Conservation (phyloP, 1,140 invertebrate species). For the Brachionus manjavacas region DNA sequence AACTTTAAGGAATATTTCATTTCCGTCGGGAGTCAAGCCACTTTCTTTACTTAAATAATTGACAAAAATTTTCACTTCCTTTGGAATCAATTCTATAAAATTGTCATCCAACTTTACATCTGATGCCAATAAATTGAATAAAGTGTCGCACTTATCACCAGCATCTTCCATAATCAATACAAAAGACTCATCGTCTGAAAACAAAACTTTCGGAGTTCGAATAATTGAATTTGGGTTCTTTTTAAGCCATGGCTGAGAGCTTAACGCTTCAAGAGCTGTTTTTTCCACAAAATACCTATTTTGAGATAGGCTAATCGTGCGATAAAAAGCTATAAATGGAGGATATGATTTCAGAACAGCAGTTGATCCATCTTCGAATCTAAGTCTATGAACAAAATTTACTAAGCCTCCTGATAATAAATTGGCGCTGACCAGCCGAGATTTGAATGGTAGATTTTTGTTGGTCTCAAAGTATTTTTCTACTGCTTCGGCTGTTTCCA, state of each 20-base stretch:
- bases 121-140: neutral
- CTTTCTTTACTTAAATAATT: neutral
- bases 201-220: neutral
- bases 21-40: neutral
- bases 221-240: slow-evolving; percentile 13
- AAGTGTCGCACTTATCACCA: neutral
- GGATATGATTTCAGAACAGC: slow-evolving; percentile 35
- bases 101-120: neutral
- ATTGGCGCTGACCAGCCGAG: neutral
- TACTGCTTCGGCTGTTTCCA: neutral
- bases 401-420: slow-evolving; percentile 1
- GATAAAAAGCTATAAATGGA: neutral
- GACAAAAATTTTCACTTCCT: slow-evolving; percentile 14
- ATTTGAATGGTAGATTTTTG: neutral
- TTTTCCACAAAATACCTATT: slow-evolving; percentile 24
- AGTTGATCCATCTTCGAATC: slow-evolving; percentile 24
- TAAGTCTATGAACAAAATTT: slow-evolving; percentile 25
- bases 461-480: neutral
- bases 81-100: neutral
- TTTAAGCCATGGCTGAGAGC: neutral
- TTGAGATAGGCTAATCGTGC: neutral
- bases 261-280: neutral
- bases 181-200: neutral
- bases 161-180: slow-evolving; percentile 40
- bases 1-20: neutral